Conservation (phyloP, 2,797 vertebrate genomes). For the Hylomyscus alleni region DNA sequence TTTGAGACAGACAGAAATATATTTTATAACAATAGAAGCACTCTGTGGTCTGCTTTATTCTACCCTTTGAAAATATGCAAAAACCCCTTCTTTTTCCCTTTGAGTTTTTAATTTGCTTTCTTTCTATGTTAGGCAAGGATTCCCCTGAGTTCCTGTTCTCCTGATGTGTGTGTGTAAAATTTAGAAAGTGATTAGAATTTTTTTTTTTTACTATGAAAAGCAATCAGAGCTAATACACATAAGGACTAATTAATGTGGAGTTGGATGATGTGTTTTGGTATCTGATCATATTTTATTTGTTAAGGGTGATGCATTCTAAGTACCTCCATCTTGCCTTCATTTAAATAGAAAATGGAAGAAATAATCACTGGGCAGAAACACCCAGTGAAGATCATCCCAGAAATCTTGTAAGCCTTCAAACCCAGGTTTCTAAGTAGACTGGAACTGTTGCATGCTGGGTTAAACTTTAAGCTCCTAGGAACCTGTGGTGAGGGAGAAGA, state of each 20-base stretch:
- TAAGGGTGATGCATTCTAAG: conserved; percentile 63
- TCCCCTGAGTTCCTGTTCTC: conserved; percentile 64
- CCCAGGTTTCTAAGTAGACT: conserved; percentile 24
- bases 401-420: conserved; percentile 13
- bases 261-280: conserved; percentile 72
- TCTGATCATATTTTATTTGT: conserved; percentile 78
- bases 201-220: conserved; percentile 69
- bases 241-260: conserved; percentile 76
- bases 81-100: conserved; percentile 57
- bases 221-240: conserved; percentile 72
- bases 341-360: conserved; percentile 75
- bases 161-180: conserved; percentile 73
- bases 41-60: not conserved
- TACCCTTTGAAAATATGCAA: conserved; percentile 65
- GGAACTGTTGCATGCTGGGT: conserved; percentile 10
- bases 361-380: conserved; percentile 47
- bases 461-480: conserved; percentile 14
- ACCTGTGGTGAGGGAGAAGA: not conserved
- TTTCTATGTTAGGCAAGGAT: conserved; percentile 60
- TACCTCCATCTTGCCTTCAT: conserved; percentile 64
- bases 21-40: conserved; percentile 50
- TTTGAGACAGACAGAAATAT: conserved; percentile 44
- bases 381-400: conserved; percentile 17
- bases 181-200: conserved; percentile 74
- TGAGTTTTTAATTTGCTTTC: conserved; percentile 71